Evolutionary conservation across 2,113 vertebrate species (phyloP).

Genomic region (Oreochromis niloticus): DNA sequence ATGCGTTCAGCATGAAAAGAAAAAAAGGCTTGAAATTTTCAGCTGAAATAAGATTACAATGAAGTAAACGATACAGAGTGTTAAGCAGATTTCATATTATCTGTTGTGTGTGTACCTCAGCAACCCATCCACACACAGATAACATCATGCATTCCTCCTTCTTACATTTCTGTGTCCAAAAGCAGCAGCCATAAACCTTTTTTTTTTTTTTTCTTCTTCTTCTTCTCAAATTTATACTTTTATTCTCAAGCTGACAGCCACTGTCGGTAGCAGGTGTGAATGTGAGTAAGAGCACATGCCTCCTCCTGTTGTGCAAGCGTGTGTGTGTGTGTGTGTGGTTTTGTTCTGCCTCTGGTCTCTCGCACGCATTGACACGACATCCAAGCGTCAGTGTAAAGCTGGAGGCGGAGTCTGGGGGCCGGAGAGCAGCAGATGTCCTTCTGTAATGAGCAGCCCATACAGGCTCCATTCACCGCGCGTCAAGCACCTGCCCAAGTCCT

Average conservation of each 20-base stretch:
- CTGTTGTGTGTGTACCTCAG: not conserved
- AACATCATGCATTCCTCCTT: not conserved
- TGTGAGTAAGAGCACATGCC: not conserved
- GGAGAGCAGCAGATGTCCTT: conserved; percentile 74
- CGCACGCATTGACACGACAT: conserved; percentile 49
- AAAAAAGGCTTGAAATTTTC: conserved; percentile 7
- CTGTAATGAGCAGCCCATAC: conserved; percentile 60
- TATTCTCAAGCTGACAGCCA: not conserved
- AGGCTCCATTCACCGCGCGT: conserved; percentile 54
- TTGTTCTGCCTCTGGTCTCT: conserved; percentile 27
- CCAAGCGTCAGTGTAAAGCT: conserved; percentile 61
- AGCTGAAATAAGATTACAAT: conserved; percentile 30
- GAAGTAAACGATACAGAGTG: not conserved
- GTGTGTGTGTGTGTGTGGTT: conserved; percentile 2
- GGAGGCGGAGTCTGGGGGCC: conserved; percentile 39
- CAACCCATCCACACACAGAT: not conserved
- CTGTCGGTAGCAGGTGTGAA: conserved; percentile 8
- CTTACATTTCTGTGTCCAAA: not conserved
- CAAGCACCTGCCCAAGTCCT: conserved; percentile 57
- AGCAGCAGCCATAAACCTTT: not conserved
- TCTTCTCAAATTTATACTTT: not conserved
- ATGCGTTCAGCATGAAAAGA: not conserved
- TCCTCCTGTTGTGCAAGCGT: not conserved
- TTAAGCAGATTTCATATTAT: not conserved
- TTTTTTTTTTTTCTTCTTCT: not conserved